These are phyloP conservation scores for Rhopilema esculentum DNA, from an alignment of 30 jellyfish, hydroid and myxozoan species.

Conservation along the genomic window DNA sequence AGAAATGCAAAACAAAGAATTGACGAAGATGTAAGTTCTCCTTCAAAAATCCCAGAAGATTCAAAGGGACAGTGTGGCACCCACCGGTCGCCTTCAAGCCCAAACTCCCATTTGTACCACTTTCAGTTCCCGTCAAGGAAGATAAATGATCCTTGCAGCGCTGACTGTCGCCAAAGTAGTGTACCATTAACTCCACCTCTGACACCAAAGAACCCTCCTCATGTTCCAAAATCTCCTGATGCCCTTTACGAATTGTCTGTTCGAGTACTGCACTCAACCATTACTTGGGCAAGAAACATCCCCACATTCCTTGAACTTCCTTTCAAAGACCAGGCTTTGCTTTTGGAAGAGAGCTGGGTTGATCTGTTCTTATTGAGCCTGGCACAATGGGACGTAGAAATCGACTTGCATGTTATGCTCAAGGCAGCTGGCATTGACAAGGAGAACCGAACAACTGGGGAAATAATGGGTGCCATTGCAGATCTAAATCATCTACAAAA, in stretches of 20 bases:
- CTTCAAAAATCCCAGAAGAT: slow-evolving; percentile 19
- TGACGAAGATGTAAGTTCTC: slow-evolving; percentile 49
- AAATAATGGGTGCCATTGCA: slow-evolving; percentile 57
- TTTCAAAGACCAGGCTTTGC: slow-evolving; percentile 81
- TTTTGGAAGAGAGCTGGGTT: slow-evolving; percentile 87
- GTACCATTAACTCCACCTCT: slow-evolving; percentile 73
- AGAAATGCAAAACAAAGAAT: slow-evolving; percentile 62
- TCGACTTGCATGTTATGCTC: slow-evolving; percentile 64
- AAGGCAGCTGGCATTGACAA: slow-evolving; percentile 59
- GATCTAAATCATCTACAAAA: slow-evolving; percentile 74
- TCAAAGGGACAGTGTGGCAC: slow-evolving; percentile 8
- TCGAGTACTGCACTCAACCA: slow-evolving; percentile 67
- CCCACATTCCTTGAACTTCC: slow-evolving; percentile 89
- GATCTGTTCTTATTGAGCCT: slow-evolving; percentile 75
- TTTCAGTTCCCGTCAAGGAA: slow-evolving; percentile 69
- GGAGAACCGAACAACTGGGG: slow-evolving; percentile 40
- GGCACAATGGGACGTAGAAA: slow-evolving; percentile 81
- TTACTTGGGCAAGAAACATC: slow-evolving; percentile 89
- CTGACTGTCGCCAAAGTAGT: slow-evolving; percentile 73
- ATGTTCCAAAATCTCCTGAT: slow-evolving; percentile 71
- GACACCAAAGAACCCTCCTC: slow-evolving; percentile 77
- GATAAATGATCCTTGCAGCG: slow-evolving; percentile 37
- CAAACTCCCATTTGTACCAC: slow-evolving; percentile 58
- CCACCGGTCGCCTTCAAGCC: slow-evolving; percentile 37
- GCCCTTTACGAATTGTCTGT: slow-evolving; percentile 72